Conservation (phyloP, 2,888 invertebrate species). For the Rhyacophila evoluta region DNA sequence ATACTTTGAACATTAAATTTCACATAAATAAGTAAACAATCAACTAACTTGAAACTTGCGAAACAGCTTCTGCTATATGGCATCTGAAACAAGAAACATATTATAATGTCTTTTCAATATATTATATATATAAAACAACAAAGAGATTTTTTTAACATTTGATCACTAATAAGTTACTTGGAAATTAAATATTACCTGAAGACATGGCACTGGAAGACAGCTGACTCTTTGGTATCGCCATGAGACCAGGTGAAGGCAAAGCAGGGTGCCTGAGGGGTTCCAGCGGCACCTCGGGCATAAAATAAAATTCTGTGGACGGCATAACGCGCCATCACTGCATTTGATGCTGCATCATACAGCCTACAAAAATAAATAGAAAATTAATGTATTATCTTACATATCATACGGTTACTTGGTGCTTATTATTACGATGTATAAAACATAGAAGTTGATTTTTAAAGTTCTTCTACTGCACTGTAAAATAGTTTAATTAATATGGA, state of each 20-base stretch:
- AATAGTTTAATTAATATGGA: too few species aligned
- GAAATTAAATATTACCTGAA: slow-evolving; percentile 82
- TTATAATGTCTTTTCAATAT: neutral
- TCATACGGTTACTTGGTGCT: too few species aligned
- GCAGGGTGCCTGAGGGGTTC: slow-evolving; percentile 89
- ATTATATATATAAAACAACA: neutral
- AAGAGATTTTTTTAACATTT: too few species aligned
- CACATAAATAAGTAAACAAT: too few species aligned
- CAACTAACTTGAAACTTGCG: slow-evolving; percentile 77
- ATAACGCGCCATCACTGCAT: slow-evolving; percentile 88
- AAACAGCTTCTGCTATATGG: slow-evolving; percentile 93
- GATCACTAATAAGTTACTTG: too few species aligned
- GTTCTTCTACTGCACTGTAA: too few species aligned
- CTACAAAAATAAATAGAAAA: too few species aligned
- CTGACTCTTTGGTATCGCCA: slow-evolving; percentile 87
- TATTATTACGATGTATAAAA: too few species aligned
- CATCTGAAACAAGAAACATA: slow-evolving; percentile 70
- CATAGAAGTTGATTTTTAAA: too few species aligned
- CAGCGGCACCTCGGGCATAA: slow-evolving; percentile 90
- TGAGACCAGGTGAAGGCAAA: slow-evolving; percentile 99
- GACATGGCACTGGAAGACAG: slow-evolving; percentile 96
- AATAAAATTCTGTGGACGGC: slow-evolving; percentile 94
- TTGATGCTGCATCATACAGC: slow-evolving; percentile 84
- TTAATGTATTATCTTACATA: too few species aligned
- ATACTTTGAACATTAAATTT: too few species aligned